Percentiles rank a stretch among this genome's conserved stretches.
These are phyloP conservation scores for Anhinga anhinga DNA, from an alignment of 2,113 vertebrate species.

Conservation along the genomic window DNA sequence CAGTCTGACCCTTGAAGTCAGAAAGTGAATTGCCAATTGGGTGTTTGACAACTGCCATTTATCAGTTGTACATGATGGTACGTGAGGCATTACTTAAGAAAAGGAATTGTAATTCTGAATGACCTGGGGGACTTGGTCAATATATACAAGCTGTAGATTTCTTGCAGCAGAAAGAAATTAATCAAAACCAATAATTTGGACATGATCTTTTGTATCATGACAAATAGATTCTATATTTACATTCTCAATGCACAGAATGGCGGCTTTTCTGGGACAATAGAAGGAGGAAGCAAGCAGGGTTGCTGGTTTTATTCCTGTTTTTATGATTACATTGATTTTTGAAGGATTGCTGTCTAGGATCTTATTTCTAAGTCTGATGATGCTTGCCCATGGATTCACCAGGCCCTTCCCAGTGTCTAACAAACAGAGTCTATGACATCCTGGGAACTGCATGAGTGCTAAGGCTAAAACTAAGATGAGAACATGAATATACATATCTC, in stretches of 20 bases:
- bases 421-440: neutral
- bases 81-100: neutral
- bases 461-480: neutral
- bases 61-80: neutral
- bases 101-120: neutral
- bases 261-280: neutral
- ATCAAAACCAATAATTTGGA: neutral
- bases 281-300: neutral
- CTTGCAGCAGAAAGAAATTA: neutral
- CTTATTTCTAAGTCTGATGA: neutral
- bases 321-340: neutral
- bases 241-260: neutral
- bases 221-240: neutral
- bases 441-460: neutral
- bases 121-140: neutral
- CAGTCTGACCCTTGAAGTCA: neutral
- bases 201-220: neutral
- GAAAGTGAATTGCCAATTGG: slow-evolving; percentile 9
- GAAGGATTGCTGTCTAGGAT: neutral
- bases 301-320: neutral
- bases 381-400: neutral
- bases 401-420: neutral
- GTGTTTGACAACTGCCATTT: neutral
- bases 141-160: neutral
- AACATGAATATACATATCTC: neutral